Evolutionary conservation across 2,113 vertebrate genomes (phyloP).

Genomic region (Meleagris gallopavo): DNA sequence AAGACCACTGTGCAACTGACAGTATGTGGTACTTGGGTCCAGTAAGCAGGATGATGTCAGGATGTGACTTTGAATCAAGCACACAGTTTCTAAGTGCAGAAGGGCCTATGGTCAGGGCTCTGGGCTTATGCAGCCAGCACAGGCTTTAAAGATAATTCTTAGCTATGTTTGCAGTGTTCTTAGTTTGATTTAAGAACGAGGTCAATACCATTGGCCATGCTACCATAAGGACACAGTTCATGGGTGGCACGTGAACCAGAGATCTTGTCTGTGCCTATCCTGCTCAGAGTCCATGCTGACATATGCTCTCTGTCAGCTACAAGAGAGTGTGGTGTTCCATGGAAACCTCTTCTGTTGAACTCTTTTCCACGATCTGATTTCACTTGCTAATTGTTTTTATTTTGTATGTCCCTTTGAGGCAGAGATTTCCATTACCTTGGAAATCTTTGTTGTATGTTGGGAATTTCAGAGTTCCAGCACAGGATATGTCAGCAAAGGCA

Average conservation of each 20-base stretch:
- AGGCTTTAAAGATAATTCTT: background rate
- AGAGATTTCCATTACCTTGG: accelerated
- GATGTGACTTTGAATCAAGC: background rate
- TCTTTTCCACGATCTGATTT: background rate
- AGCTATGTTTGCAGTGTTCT: background rate
- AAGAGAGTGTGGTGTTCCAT: background rate
- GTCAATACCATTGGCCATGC: background rate
- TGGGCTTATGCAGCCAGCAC: background rate
- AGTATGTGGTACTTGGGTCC: background rate
- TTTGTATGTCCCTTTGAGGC: background rate
- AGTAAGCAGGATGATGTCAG: background rate
- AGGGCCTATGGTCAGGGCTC: background rate
- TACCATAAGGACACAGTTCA: background rate
- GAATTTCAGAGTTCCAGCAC: background rate
- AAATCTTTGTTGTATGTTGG: background rate
- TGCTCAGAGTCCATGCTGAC: background rate
- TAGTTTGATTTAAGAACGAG: background rate
- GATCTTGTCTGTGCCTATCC: too few species aligned
- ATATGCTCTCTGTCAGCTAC: background rate
- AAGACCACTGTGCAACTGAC: background rate
- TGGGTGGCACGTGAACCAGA: background rate
- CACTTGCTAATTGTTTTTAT: background rate
- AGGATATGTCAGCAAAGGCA: too few species aligned
- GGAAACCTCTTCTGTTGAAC: background rate
- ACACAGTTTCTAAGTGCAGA: background rate